Percentiles rank a stretch among this genome's conserved stretches.
Evolutionary conservation across 2,888 invertebrate species (phyloP).

Genomic region (Acanthacorydalis orientalis): DNA sequence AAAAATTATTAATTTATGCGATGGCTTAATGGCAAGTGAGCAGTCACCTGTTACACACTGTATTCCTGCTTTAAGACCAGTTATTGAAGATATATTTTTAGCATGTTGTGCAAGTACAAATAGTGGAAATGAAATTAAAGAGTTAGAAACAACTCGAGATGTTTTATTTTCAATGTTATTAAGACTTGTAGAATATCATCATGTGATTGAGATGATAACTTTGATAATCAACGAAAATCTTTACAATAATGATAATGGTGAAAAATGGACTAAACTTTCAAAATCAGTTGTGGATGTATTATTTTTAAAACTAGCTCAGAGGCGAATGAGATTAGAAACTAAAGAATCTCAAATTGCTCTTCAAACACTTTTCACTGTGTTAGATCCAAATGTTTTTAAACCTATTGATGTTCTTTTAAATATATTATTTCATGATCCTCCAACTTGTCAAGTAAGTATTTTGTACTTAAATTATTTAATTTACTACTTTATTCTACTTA

Average conservation of each 20-base stretch:
- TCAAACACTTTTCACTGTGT: conserved; percentile 37
- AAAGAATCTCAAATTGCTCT: conserved; percentile 33
- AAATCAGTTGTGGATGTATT: conserved; percentile 54
- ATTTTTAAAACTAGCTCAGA: conserved; percentile 45
- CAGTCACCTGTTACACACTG: conserved; percentile 53
- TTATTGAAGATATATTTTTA: conserved; percentile 71
- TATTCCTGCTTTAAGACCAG: conserved; percentile 56
- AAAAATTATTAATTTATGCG: conserved; percentile 79
- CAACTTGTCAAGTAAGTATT: conserved; percentile 19
- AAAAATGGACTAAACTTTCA: conserved; percentile 66
- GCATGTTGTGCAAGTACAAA: conserved; percentile 26
- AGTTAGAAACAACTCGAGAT: conserved; percentile 66
- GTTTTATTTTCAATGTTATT: conserved; percentile 63
- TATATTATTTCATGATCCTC: conserved; percentile 47
- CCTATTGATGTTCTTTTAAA: conserved; percentile 55
- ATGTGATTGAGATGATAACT: conserved; percentile 45
- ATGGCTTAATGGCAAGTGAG: conserved; percentile 75
- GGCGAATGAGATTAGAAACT: conserved; percentile 43
- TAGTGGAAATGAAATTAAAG: conserved; percentile 33
- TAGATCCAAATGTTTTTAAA: conserved; percentile 49
- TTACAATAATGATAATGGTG: conserved; percentile 43
- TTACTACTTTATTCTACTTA: background rate
- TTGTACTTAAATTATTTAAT: background rate
- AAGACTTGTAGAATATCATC: conserved; percentile 41
- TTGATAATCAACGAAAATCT: conserved; percentile 52